Evolutionary conservation across 2,113 vertebrate species (phyloP).

Genomic region (Burhinus oedicnemus): DNA sequence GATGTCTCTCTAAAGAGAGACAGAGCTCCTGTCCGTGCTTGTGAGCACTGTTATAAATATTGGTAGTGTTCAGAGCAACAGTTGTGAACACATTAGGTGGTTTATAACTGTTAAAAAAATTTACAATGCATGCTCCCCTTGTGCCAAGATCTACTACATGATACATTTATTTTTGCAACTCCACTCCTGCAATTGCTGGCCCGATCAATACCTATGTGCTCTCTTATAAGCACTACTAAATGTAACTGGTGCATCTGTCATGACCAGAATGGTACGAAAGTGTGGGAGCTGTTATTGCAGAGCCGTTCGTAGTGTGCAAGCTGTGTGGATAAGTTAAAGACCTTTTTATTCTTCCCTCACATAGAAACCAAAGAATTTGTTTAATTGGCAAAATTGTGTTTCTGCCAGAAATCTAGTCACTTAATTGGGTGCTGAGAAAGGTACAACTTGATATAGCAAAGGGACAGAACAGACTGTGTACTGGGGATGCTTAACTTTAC

Average conservation of each 20-base stretch:
- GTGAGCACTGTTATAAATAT: neutral
- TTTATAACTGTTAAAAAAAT: neutral
- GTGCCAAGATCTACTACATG: neutral
- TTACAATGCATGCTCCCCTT: neutral
- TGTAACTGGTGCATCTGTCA: neutral
- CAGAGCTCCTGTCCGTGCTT: neutral
- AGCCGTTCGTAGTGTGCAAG: neutral
- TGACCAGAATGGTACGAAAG: neutral
- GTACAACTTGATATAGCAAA: neutral
- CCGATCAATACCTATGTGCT: neutral
- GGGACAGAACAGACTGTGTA: neutral
- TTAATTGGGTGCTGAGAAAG: neutral
- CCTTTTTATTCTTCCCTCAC: neutral
- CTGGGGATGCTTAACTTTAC: neutral
- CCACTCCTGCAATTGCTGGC: neutral
- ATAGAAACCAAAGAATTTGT: neutral
- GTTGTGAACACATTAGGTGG: neutral
- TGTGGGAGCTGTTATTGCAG: neutral
- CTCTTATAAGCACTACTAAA: neutral
- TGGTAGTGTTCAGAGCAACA: neutral
- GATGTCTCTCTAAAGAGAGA: neutral
- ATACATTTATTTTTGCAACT: neutral
- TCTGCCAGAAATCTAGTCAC: neutral
- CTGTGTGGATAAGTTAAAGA: neutral
- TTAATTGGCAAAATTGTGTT: neutral